These are phyloP conservation scores for Odontothrips loti DNA, from an alignment of 2,888 invertebrate genomes.

Conservation along the genomic window DNA sequence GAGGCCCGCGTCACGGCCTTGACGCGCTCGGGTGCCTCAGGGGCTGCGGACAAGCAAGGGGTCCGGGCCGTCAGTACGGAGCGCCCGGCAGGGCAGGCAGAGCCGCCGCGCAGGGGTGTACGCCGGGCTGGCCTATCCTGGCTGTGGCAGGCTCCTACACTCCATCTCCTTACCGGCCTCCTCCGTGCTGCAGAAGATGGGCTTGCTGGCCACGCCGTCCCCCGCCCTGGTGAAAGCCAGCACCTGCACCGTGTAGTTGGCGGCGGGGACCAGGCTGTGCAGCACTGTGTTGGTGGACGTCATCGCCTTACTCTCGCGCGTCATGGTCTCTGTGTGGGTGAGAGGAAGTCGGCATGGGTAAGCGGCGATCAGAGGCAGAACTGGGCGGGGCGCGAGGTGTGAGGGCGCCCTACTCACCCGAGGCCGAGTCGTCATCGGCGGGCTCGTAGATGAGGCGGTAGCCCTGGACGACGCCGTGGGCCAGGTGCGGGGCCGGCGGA, in stretches of 20 bases:
- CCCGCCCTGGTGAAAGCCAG: conserved; percentile 60
- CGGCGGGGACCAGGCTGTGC: conserved; percentile 56
- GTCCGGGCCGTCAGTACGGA: background rate
- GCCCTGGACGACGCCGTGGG: conserved; percentile 50
- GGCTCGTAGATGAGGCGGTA: conserved; percentile 52
- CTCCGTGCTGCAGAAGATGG: conserved; percentile 56
- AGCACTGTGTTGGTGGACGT: conserved; percentile 54
- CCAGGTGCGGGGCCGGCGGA: conserved; percentile 40
- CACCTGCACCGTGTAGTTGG: conserved; percentile 62
- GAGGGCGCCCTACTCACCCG: background rate
- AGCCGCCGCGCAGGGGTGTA: background rate
- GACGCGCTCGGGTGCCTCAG: conserved; percentile 72
- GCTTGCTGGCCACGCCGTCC: conserved; percentile 55
- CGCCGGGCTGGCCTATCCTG: background rate
- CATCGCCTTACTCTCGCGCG: conserved; percentile 53
- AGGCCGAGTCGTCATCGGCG: conserved; percentile 36
- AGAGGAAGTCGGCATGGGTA: background rate
- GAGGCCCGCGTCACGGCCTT: conserved; percentile 72
- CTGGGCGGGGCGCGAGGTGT: no score
- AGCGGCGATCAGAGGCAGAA: no score
- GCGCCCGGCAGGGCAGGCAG: background rate
- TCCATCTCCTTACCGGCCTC: conserved; percentile 59
- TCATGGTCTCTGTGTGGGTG: conserved; percentile 38
- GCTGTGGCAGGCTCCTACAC: conserved; percentile 1
- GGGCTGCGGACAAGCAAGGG: conserved; percentile 52